These are phyloP conservation scores for Calliphora vomitoria DNA, from an alignment of 2,888 invertebrate genomes.

Conservation along the genomic window DNA sequence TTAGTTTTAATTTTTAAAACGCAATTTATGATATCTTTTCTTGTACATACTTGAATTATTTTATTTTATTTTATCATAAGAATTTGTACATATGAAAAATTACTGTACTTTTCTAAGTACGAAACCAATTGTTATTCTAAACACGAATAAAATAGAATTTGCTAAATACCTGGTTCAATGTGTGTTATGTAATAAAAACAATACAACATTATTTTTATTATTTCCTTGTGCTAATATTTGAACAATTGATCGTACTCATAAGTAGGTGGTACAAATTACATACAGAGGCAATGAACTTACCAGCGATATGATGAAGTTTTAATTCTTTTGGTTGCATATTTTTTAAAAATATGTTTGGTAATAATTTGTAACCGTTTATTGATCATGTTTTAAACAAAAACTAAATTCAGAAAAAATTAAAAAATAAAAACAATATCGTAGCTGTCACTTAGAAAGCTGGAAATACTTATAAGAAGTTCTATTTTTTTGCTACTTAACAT, in stretches of 20 bases:
- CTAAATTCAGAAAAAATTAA: background rate
- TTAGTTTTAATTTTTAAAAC: background rate
- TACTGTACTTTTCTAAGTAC: background rate
- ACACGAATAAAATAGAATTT: background rate
- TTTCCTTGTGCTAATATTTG: background rate
- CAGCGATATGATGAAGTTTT: constrained; percentile 11
- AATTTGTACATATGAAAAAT: background rate
- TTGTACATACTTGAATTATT: background rate
- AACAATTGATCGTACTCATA: background rate
- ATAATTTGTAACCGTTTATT: constrained; percentile 40
- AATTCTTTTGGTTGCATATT: constrained; percentile 17
- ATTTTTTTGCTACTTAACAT: background rate
- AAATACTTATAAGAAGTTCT: background rate
- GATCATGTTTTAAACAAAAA: constrained; percentile 27
- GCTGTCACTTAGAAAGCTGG: background rate
- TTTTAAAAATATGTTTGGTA: constrained; percentile 34
- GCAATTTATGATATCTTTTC: background rate
- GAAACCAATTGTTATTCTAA: background rate
- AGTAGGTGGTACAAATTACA: too few relatives aligned
- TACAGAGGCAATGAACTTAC: constrained; percentile 33
- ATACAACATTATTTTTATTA: background rate
- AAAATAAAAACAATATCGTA: background rate
- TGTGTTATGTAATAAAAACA: constrained; percentile 17
- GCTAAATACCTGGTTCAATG: background rate
- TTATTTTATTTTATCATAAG: background rate